Evolutionary conservation across 2,888 invertebrate species (phyloP), one percentile per base, ranked within the genome.

Genomic region (Choreutis nemorana): DNA sequence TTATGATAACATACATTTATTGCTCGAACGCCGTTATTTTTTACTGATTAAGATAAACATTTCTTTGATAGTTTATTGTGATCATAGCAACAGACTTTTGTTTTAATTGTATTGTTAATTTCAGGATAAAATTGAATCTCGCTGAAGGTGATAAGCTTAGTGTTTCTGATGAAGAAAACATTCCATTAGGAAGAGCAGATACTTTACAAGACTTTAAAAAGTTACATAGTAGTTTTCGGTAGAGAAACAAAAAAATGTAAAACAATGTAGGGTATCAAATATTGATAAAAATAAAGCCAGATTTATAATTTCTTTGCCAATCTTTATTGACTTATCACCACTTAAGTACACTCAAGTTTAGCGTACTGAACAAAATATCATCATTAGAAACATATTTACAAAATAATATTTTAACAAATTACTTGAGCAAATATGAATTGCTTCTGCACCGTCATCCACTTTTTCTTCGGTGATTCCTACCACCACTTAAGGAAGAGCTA

Each of bases 401-500:
- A 21, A 21, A 21, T 3, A 21, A 10, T 9, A 21, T 21, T 21
- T 3, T 4, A 21, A 21, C 6, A 10, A 6, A 3, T 9, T 9
- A 9, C 3, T 21, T 6, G 3, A 9, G 3, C 3, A 3, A 3
- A 34, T 36, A 36, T 33, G 37, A 35, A 33, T 39, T 37, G 34
- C 41, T 41, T n/a, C n/a, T 37, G 38, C 41, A 50, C 48, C 45
- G 34, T 38, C 40, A 28, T 44, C 51, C 50, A 34, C 39, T 26
- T 37, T 24, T 38, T 41, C 39, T 36, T 26, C 18, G 30, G 30
- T 32, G 42, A 46, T 43, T 50, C 54, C 65, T 65, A 51, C 64
- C 70, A 70, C 66, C 68, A 42, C 49, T 45, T 47, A 43, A n/a
- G n/a, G n/a, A n/a, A n/a, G n/a, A n/a, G n/a, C n/a, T 45, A 46